Conservation (phyloP, 2,113 vertebrate species). For the Smithornis capensis region DNA sequence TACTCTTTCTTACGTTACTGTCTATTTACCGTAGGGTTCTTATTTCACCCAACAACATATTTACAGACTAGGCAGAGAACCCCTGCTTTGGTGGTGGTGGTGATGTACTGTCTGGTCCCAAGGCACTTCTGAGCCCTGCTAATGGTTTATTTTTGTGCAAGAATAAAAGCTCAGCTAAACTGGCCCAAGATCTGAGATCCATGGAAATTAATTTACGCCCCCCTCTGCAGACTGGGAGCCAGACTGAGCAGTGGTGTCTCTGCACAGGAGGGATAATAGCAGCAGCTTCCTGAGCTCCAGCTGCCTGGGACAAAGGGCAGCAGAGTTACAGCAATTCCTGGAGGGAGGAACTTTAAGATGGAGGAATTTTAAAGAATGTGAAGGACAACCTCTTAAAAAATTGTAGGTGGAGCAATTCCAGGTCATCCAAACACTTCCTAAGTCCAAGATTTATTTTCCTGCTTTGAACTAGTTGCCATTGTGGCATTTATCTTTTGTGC, state of each 20-base stretch:
- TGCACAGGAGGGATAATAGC: not conserved
- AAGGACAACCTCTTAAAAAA: slow-evolving; percentile 47
- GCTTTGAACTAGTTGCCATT: not conserved
- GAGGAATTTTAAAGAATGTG: slow-evolving; percentile 58
- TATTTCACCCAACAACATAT: not conserved
- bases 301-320: slow-evolving; percentile 42
- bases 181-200: not conserved
- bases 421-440: not conserved
- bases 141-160: not conserved
- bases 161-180: slow-evolving; percentile 25
- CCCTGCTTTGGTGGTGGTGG: not conserved
- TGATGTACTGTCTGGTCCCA: not conserved
- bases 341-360: slow-evolving; percentile 58
- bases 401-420: slow-evolving; percentile 39
- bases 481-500: not conserved
- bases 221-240: not conserved
- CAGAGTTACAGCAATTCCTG: slow-evolving; percentile 32
- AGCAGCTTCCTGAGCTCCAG: slow-evolving; percentile 61
- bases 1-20: not conserved
- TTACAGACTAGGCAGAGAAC: not conserved
- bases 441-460: not conserved
- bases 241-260: not conserved
- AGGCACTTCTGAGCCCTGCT: not conserved
- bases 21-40: not conserved
- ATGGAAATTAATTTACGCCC: not conserved